These are phyloP conservation scores for Megaceryle torquata DNA, from an alignment of 2,113 vertebrate species.

Conservation along the genomic window DNA sequence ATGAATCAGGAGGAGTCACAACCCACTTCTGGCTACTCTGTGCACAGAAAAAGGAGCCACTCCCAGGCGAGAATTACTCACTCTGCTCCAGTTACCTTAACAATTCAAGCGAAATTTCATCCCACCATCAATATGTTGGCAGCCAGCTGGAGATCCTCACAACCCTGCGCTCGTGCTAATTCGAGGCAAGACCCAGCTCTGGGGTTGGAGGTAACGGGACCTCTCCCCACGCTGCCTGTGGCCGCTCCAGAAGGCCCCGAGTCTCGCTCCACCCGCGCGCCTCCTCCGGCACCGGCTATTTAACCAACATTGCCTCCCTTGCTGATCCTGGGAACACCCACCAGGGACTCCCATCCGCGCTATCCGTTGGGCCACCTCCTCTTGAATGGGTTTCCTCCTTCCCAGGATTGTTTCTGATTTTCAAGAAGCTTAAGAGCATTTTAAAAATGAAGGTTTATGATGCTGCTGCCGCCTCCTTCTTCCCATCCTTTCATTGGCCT, in stretches of 20 bases:
- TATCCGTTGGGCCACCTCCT: neutral
- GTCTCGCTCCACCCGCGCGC: rapidly evolving
- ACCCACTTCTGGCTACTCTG: neutral
- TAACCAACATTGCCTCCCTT: neutral
- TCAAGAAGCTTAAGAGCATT: neutral
- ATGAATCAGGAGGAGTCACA: neutral
- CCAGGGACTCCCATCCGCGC: neutral
- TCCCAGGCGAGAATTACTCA: conserved; percentile 33
- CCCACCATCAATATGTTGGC: conserved; percentile 50
- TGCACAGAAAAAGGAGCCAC: neutral
- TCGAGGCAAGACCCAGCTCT: neutral
- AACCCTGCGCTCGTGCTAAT: neutral
- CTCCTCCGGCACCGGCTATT: rapidly evolving
- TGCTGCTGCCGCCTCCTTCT: neutral
- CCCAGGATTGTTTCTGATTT: neutral
- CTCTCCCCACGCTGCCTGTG: rapidly evolving
- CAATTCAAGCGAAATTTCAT: neutral
- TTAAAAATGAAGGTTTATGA: neutral
- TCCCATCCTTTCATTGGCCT: neutral
- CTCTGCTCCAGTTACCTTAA: conserved; percentile 55
- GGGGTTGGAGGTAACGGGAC: neutral
- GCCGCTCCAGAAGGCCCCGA: neutral
- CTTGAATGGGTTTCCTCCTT: neutral
- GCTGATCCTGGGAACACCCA: neutral
- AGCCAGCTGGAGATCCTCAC: conserved; percentile 54